Percentiles rank a stretch among this genome's conserved stretches.
These are phyloP conservation scores for Podilymbus podiceps DNA, from an alignment of 2,113 vertebrate genomes.

Conservation along the genomic window DNA sequence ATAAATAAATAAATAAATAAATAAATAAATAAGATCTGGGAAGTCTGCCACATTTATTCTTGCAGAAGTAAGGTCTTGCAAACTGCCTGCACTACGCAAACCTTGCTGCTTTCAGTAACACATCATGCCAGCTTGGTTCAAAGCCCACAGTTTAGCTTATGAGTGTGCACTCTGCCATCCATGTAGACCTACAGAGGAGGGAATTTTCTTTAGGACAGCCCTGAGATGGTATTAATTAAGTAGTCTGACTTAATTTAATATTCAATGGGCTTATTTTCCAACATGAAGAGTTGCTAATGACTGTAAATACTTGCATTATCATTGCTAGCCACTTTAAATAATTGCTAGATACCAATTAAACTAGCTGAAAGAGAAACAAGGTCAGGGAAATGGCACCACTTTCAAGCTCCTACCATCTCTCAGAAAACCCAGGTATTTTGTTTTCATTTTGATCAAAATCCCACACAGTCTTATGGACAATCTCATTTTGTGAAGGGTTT, in stretches of 20 bases:
- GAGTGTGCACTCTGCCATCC: not conserved
- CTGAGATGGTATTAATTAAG: conserved; percentile 36
- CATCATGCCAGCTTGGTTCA: not conserved
- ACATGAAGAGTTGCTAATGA: conserved; percentile 25
- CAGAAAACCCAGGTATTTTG: not conserved
- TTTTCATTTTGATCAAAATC: not conserved
- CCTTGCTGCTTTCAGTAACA: not conserved
- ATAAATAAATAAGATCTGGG: conserved; percentile 25
- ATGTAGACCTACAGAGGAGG: not conserved
- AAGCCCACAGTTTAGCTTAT: not conserved
- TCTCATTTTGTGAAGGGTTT: not conserved
- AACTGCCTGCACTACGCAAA: not conserved
- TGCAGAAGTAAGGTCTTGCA: not conserved
- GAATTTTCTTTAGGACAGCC: conserved; percentile 1
- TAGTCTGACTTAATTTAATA: conserved; percentile 45
- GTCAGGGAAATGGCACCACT: not conserved
- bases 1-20: conserved; percentile 53
- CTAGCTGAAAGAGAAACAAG: not conserved
- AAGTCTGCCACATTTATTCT: conserved; percentile 15
- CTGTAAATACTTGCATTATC: conserved; percentile 22
- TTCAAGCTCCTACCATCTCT: not conserved
- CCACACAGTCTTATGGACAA: not conserved
- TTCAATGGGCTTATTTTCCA: conserved; percentile 42
- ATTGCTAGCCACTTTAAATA: conserved; percentile 33
- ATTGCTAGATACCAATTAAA: conserved; percentile 27